Evolutionary conservation across 2,888 invertebrate genomes (phyloP).

Genomic region (Ophion obscuratus): DNA sequence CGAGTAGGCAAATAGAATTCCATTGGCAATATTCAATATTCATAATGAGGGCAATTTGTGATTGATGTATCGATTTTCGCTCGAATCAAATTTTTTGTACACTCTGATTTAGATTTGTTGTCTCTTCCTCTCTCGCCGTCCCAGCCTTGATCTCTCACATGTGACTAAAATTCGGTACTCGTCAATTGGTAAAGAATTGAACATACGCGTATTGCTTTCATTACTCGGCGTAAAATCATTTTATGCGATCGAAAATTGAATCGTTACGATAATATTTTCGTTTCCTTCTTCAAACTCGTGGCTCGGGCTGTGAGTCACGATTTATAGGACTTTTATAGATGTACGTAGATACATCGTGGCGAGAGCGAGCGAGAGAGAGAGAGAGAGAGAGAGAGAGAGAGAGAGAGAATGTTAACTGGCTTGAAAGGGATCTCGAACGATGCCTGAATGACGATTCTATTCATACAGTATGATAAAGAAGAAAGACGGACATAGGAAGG

Average conservation of each 20-base stretch:
- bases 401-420: constrained; percentile 40
- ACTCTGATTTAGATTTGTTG: no score
- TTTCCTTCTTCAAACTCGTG: neutral
- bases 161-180: no score
- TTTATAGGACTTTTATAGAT: constrained; percentile 22
- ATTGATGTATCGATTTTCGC: no score
- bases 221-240: no score
- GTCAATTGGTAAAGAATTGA: no score
- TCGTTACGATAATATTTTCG: neutral
- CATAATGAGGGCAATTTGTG: no score
- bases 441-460: constrained; percentile 62
- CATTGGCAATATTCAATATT: no score
- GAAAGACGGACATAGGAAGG: constrained; percentile 51
- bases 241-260: neutral
- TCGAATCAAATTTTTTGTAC: no score
- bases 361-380: constrained; percentile 2
- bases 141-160: no score
- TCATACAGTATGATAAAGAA: constrained; percentile 48
- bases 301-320: constrained; percentile 9
- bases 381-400: no score
- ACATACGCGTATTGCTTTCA: neutral
- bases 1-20: no score
- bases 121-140: no score
- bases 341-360: constrained; percentile 7
- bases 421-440: constrained; percentile 53